phyloP scores from a whole-genome alignment of 2,888 invertebrate genomes.

The Lamellibrachia satsuma region DNA sequence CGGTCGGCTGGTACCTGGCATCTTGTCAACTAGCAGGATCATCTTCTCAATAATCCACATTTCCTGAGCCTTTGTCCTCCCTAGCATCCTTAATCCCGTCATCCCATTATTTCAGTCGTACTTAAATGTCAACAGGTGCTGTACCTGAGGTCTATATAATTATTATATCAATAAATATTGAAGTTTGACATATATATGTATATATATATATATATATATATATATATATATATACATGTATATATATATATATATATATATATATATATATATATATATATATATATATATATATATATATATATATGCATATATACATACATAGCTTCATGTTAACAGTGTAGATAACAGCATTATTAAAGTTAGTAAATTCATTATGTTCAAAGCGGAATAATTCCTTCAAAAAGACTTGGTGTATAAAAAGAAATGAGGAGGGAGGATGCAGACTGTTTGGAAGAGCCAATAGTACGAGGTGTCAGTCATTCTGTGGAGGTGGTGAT shows the following conservation, averaged over 20 bases:
- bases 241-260: too few species aligned
- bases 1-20: neutral
- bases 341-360: neutral
- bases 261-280: too few species aligned
- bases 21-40: neutral
- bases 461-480: neutral
- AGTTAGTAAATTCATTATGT: too few species aligned
- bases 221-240: too few species aligned
- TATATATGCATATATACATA: neutral
- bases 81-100: neutral
- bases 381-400: too few species aligned
- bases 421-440: neutral
- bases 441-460: conserved; percentile 12
- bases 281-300: too few species aligned
- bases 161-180: neutral
- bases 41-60: neutral
- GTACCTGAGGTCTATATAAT: neutral
- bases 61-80: neutral
- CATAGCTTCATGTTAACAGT: neutral
- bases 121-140: neutral
- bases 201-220: too few species aligned
- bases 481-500: neutral
- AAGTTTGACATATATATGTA: neutral
- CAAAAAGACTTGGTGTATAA: too few species aligned
- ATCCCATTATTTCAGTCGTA: neutral